Evolutionary conservation across 2,113 vertebrate species (phyloP).

Genomic region (Panthera uncia): DNA sequence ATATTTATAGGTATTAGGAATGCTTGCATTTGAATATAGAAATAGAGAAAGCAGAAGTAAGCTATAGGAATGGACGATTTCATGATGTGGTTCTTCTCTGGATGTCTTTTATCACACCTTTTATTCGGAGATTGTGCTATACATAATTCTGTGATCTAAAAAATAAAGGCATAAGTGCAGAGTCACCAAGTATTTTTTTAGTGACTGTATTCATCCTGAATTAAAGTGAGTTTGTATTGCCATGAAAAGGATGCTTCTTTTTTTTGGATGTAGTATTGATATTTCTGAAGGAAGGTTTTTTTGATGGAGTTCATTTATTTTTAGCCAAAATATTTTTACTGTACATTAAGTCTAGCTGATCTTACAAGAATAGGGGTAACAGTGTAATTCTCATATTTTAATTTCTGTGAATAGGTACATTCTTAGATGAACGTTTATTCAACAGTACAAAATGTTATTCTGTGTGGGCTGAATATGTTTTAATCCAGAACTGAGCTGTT

Average conservation of each 20-base stretch:
- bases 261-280: neutral
- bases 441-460: conserved; percentile 29
- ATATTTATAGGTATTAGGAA: conserved; percentile 34
- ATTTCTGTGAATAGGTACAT: conserved; percentile 27
- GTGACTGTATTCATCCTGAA: neutral
- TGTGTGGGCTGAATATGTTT: conserved; percentile 24
- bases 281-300: conserved; percentile 21
- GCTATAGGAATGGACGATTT: neutral
- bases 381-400: neutral
- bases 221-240: conserved; percentile 28
- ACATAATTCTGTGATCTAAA: neutral
- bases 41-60: conserved; percentile 22
- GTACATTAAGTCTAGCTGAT: neutral
- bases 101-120: conserved; percentile 16
- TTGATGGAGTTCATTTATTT: neutral
- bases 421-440: conserved; percentile 44
- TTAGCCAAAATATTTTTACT: neutral
- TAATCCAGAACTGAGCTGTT: conserved; percentile 56
- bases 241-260: neutral
- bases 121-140: neutral
- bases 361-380: neutral
- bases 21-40: neutral
- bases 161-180: neutral
- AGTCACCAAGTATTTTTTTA: neutral
- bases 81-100: neutral